Evolutionary conservation across 2,113 vertebrate species (phyloP), one percentile per base, ranked within the genome.

Genomic region (Pomatorhinus ruficollis): DNA sequence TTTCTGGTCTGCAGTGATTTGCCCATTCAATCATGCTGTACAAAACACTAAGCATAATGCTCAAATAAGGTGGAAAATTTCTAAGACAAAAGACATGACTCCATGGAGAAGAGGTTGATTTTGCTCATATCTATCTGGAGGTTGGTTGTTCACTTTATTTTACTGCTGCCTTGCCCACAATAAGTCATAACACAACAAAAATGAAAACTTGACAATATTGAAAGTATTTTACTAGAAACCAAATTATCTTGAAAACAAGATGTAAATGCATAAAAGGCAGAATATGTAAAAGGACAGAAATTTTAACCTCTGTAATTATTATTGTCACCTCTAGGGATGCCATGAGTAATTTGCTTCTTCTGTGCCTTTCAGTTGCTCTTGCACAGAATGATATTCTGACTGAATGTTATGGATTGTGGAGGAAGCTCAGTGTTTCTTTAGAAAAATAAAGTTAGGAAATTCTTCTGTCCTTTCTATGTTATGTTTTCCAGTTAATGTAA

Each of bases 21-120:
- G 52, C 60, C 54, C n/a, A 49, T 64, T 92, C 59, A 89, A 40
- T 97, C 74, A 82, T 39, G 39, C 49, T 86, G 19, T 95, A 96
- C 80, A 89, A 89, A 98, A 83, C 28, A 81, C 30, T 27, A 70
- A 92, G 44, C 33, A n/a, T 21, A 57, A 83, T 39, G 86, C 56
- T 91, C 86, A 93, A 97, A 90, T 91, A 96, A 95, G 28, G 66
- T 79, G 47, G 90, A 92, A 93, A 87, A 80, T 93, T 93, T 68
- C 50, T 69, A 72, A 87, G 54, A 78, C 40, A 69, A 90, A 95
- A 60, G 9, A 97, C 94, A 91, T 89, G 0, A 56, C 91, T 94
- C 57, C 0, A 24, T 95, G 81, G 71, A 97, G 94, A 96, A 93
- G n/a, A 93, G 79, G 69, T 65, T 89, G 89, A 79, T 92, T 96